phyloP scores from a whole-genome alignment of 2,888 invertebrate genomes.

The Hipparchia semele region DNA sequence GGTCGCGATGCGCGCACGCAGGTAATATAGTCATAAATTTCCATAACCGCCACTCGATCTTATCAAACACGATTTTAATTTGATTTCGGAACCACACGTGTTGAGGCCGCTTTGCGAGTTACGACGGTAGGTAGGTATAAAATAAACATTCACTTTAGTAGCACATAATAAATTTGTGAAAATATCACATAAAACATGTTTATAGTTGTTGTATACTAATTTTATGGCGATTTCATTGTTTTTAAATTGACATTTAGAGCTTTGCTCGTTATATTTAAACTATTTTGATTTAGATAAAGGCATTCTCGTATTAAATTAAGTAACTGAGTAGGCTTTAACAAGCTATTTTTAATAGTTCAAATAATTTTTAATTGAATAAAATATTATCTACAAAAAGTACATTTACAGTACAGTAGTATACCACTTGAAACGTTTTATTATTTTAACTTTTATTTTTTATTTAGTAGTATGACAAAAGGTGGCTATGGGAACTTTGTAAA shows the following conservation, averaged over 20 bases:
- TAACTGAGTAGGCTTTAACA: background rate
- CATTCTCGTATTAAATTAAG: background rate
- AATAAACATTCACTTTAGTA: slow-evolving; percentile 48
- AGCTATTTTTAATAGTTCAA: background rate
- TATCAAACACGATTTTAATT: slow-evolving; percentile 84
- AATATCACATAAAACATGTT: slow-evolving; percentile 41
- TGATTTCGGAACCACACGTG: slow-evolving; percentile 82
- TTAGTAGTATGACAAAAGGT: no score
- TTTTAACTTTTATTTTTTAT: no score
- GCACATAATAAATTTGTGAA: slow-evolving; percentile 49
- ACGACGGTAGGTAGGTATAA: slow-evolving; percentile 63
- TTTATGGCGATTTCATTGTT: slow-evolving; percentile 38
- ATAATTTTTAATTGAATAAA: no score
- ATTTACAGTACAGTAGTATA: no score
- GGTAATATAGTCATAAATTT: slow-evolving; percentile 84
- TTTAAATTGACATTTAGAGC: slow-evolving; percentile 32
- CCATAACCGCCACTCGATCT: slow-evolving; percentile 83
- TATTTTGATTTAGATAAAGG: background rate
- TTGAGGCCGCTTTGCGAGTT: slow-evolving; percentile 72
- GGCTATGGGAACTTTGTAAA: no score
- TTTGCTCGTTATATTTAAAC: slow-evolving; percentile 15
- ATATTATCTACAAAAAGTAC: no score
- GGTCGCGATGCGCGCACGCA: slow-evolving; percentile 76
- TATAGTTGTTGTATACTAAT: slow-evolving; percentile 42
- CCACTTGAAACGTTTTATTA: no score